Evolutionary conservation across 2,113 vertebrate species (phyloP), one percentile per base, ranked within the genome.

Genomic region (Synodontis membranacea): DNA sequence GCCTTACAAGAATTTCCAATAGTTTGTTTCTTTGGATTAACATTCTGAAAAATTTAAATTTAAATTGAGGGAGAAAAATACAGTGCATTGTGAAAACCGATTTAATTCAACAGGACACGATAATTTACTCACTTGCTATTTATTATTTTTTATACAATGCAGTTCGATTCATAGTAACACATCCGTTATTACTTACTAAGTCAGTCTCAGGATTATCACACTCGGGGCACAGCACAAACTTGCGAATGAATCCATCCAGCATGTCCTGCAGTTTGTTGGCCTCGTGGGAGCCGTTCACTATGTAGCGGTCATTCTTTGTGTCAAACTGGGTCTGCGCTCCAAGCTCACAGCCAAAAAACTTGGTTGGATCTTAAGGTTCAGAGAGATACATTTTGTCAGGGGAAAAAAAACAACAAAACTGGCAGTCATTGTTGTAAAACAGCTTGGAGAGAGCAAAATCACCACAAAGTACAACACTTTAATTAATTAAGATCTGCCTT

Each of bases 261-360:
- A 99, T 99, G 96, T 99, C 98, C 96, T 99, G 98, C 95, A 99
- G 95, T 96, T 99, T 99, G 96, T 99, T 99, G 94, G 98, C 98
- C 97, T 99, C 98, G 92, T 99, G 98, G 96, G 98, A 99, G 95
- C 98, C 98, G 93, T 99, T 99, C 97, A 99, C 98, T 96, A 99
- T 99, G 97, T 96, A 99, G 95, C 98, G 98, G 96, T 99, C 98
- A 95, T 99, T 99, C 97, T 99, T 99, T 94, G 96, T 93, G 97
- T 99, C 98, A 96, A 99, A 99, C 97, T 99, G 98, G 96, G 98
- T 99, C 97, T 99, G 98, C 93, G 98, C 98, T 92, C 98, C 98
- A 94, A 99, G 97, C 95, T 99, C 98, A 96, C 98, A 99, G 96
- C 98, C 98, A 97, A 99, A 99, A 97, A 96, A 99, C 97, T 99